Evolutionary conservation across 2,888 invertebrate genomes (phyloP).

Genomic region (Teleiodes luculella): DNA sequence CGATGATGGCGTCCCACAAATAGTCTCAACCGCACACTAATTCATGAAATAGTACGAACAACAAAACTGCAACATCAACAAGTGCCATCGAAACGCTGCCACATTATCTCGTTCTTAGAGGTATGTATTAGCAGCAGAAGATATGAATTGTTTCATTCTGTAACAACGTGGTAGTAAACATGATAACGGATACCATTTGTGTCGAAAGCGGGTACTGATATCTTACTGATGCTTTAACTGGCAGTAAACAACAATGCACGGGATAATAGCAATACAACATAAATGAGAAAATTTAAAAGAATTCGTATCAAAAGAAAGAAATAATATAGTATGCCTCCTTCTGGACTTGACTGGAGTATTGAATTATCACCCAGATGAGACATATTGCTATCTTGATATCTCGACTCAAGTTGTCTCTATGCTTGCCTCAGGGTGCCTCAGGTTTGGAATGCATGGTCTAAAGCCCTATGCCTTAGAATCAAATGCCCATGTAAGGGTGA

Average conservation of each 20-base stretch:
- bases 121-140: conserved; percentile 1
- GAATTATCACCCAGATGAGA: too few relatives aligned
- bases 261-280: too few relatives aligned
- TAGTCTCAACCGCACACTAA: conserved; percentile 30
- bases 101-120: neutral
- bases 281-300: too few relatives aligned
- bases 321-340: too few relatives aligned
- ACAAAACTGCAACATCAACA: conserved; percentile 4
- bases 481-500: neutral
- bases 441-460: neutral
- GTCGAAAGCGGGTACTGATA: conserved; percentile 46
- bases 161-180: conserved; percentile 55
- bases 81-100: neutral
- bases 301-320: too few relatives aligned
- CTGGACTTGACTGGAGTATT: too few relatives aligned
- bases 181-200: conserved; percentile 53
- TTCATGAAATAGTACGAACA: conserved; percentile 2
- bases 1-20: conserved; percentile 50
- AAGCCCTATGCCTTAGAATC: neutral
- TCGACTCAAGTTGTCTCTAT: too few relatives aligned
- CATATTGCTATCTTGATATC: too few relatives aligned
- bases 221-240: conserved; percentile 21
- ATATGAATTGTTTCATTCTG: conserved; percentile 47
- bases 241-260: conserved; percentile 10
- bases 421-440: neutral